A percentile compares a stretch with the other conserved stretches of the same genome.
phyloP scores from a whole-genome alignment of 2,113 vertebrate species.

The Noturus placidus region DNA sequence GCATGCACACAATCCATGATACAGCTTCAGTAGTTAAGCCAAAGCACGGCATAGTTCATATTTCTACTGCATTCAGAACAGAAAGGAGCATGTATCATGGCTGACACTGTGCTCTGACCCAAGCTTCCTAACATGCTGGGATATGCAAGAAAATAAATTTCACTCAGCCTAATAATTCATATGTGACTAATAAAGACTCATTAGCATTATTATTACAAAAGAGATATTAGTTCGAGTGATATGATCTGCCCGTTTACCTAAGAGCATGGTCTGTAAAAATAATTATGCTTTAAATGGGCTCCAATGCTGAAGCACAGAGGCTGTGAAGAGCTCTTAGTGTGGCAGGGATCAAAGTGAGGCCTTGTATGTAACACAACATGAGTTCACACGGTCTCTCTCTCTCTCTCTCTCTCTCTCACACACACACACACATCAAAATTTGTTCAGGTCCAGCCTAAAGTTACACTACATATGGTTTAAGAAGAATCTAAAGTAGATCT shows the following conservation, averaged over 20 bases:
- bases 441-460: not conserved
- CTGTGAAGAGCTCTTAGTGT: slow-evolving; percentile 11
- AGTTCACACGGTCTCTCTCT: not conserved
- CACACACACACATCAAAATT: not conserved
- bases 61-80: not conserved
- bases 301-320: not conserved
- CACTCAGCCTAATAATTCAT: too few relatives aligned
- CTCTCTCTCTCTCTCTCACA: not conserved
- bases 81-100: not conserved
- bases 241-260: not conserved
- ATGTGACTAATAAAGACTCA: too few relatives aligned
- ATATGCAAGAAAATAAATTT: too few relatives aligned
- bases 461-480: slow-evolving; percentile 24
- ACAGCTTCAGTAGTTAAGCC: slow-evolving; percentile 14
- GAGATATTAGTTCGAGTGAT: not conserved
- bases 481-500: slow-evolving; percentile 32
- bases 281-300: slow-evolving; percentile 10
- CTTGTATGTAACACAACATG: not conserved
- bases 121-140: too few relatives aligned
- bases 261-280: not conserved
- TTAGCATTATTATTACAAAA: not conserved
- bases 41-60: not conserved
- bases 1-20: not conserved
- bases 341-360: slow-evolving; percentile 15
- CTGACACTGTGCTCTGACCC: too few relatives aligned